phyloP scores from a whole-genome alignment of 2,888 invertebrate species.

The Dynastes hyllus region DNA sequence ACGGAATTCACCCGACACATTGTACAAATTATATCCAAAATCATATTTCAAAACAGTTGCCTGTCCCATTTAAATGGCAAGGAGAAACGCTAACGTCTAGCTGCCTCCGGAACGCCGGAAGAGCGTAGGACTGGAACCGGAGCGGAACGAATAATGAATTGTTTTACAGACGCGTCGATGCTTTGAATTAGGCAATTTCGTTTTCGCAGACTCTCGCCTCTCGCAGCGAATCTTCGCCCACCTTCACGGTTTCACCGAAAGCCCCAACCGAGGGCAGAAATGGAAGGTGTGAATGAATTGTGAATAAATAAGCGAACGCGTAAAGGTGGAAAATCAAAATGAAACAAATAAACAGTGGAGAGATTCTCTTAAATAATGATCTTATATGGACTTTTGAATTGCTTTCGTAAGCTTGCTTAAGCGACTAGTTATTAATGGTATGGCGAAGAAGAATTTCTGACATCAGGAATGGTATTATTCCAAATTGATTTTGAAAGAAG shows the following conservation, averaged over 20 bases:
- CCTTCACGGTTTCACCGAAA: neutral
- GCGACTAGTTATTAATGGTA: too few relatives aligned
- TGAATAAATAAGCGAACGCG: constrained; percentile 28
- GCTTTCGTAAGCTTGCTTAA: too few relatives aligned
- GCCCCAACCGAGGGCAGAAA: neutral
- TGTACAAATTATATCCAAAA: constrained; percentile 40
- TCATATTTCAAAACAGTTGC: constrained; percentile 34
- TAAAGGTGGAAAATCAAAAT: constrained; percentile 16
- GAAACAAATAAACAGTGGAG: constrained; percentile 15
- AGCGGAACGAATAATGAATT: constrained; percentile 42
- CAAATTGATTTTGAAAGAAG: too few relatives aligned
- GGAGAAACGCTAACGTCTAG: neutral
- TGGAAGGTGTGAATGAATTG: constrained; percentile 27
- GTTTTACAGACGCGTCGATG: constrained; percentile 32
- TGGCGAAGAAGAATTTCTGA: too few relatives aligned
- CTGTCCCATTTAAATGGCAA: neutral
- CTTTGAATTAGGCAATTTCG: constrained; percentile 45
- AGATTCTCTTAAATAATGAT: neutral
- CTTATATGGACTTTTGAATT: too few relatives aligned
- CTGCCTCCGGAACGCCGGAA: constrained; percentile 12
- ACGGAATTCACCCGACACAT: constrained; percentile 39
- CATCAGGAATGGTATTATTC: too few relatives aligned
- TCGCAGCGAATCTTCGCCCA: neutral
- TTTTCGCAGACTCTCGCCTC: neutral
- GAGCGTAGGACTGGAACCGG: constrained; percentile 17